Evolutionary conservation across 2,888 invertebrate genomes (phyloP).

Genomic region (Tipula helvola): DNA sequence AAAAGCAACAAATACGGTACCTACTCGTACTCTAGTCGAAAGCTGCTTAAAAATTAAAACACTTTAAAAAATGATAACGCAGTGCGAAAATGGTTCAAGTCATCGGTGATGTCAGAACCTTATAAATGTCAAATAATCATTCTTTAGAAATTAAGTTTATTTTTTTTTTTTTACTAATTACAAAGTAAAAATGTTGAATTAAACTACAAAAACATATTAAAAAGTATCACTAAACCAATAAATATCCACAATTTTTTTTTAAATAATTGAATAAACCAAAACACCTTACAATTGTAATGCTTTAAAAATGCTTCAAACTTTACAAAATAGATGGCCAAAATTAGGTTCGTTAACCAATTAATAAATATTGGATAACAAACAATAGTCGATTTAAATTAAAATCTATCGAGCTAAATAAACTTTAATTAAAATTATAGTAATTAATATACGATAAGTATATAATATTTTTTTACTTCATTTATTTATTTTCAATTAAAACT

Average conservation of each 20-base stretch:
- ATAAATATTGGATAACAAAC: background rate
- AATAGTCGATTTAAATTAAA: background rate
- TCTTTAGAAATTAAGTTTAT: background rate
- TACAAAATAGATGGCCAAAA: background rate
- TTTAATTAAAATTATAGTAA: background rate
- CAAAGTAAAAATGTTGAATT: background rate
- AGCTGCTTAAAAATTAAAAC: too few species aligned
- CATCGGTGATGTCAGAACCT: background rate
- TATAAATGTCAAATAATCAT: background rate
- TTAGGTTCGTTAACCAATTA: background rate
- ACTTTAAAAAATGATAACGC: too few species aligned
- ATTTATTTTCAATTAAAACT: background rate
- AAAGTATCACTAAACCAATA: background rate
- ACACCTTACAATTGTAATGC: background rate
- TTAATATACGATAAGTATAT: background rate
- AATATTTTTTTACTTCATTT: background rate
- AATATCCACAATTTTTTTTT: background rate
- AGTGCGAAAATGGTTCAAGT: background rate
- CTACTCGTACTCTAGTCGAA: too few species aligned
- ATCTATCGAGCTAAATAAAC: background rate
- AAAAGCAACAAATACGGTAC: too few species aligned
- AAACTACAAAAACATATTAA: background rate
- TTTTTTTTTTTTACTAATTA: background rate
- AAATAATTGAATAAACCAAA: background rate
- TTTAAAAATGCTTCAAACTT: background rate